Evolutionary conservation across 2,113 vertebrate species (phyloP).

Genomic region (Cisticola juncidis): DNA sequence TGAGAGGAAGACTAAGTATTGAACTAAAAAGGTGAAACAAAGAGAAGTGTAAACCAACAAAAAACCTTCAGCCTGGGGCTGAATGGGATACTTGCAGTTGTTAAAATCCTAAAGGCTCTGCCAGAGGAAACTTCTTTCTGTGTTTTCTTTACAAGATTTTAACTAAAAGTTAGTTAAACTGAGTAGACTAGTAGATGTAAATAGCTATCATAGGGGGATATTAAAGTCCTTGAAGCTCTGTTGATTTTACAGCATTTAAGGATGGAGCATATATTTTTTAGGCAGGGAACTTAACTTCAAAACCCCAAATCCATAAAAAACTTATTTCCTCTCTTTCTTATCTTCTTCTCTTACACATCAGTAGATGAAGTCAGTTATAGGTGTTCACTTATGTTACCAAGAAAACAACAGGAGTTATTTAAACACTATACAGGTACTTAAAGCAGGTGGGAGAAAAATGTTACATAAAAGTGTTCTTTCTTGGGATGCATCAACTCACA

Average conservation of each 20-base stretch:
- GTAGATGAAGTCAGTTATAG: background rate
- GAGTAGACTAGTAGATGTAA: background rate
- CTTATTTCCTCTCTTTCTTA: background rate
- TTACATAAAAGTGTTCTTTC: background rate
- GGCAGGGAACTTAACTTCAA: background rate
- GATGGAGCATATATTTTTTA: background rate
- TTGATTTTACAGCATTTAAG: background rate
- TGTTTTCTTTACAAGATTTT: background rate
- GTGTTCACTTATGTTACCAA: slow-evolving; percentile 12
- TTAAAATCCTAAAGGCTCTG: background rate
- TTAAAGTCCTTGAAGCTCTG: background rate
- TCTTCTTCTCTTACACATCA: background rate
- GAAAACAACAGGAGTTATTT: slow-evolving; percentile 37
- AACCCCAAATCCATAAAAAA: background rate
- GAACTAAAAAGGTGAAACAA: background rate
- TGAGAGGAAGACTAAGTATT: background rate
- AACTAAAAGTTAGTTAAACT: background rate
- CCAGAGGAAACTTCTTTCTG: background rate
- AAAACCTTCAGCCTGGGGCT: background rate
- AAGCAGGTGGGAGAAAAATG: background rate
- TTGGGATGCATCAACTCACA: background rate
- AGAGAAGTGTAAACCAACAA: background rate
- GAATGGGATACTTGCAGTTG: background rate
- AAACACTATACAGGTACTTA: background rate
- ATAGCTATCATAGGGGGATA: background rate